Evolutionary conservation across 2,888 invertebrate genomes (phyloP), one percentile per base, ranked within the genome.

Genomic region (Amiota communis): DNA sequence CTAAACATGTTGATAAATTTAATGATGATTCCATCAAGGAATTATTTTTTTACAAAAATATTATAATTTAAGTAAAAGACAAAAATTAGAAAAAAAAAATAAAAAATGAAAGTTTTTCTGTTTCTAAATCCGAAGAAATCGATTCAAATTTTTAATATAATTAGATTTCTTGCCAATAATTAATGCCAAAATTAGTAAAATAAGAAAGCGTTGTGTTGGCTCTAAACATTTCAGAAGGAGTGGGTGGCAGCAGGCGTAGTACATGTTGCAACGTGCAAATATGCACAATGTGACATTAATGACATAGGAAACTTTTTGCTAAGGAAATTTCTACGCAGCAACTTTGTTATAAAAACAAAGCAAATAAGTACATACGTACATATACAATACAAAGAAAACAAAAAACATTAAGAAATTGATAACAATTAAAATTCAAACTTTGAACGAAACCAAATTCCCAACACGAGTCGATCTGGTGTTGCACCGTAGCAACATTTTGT

Each of bases 261-360:
- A 17, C 10, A n/a, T 15, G n/a, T 57, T 65, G 56, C 74, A 56
- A 48, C 83, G 83, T 82, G 83, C 81, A 81, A 75, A 80, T 79
- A 83, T 83, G 82, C 51, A 47, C 51, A 65, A 61, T 70, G 68
- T 57, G 74, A 68, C 70, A 76, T 61, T 68, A 47, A 49, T 67
- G 74, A 53, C 70, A 71, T 64, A 36, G 59, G 20, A 59, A 59
- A 59, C 15, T 59, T 59, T 20, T 20, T 59, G 6, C 36, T 23
- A 23, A 23, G 23, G 53, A 61, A 82, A 78, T 81, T 82, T 84
- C 84, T 83, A 83, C 79, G 80, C 83, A 84, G 82, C 83, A 84
- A 84, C 82, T 82, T 36, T 36, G 36, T 36, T 36, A 23, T 79
- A 53, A 77, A 75, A 78, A 78, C 76, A 76, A 23, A 36, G 36